Evolutionary conservation across 2,797 vertebrate genomes (phyloP).

Genomic region (Lycodopsis pacificus): DNA sequence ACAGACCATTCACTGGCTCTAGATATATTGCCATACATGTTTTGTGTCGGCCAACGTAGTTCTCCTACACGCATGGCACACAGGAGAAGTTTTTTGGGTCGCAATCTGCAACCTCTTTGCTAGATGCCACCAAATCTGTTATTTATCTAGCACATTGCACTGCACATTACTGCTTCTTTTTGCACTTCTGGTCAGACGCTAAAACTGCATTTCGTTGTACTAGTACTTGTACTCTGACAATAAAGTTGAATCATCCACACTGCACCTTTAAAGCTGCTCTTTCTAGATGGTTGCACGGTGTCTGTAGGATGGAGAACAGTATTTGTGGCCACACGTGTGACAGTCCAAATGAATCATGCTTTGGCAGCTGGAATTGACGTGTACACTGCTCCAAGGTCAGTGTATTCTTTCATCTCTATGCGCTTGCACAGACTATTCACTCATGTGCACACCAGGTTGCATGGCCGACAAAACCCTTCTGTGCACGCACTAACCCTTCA

Average conservation of each 20-base stretch:
- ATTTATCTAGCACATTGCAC: too few species aligned
- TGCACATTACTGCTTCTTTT: too few species aligned
- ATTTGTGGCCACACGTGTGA: conserved; percentile 38
- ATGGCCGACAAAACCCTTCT: not conserved
- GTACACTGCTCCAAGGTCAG: conserved; percentile 43
- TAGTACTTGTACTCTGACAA: too few species aligned
- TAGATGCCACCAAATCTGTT: not conserved
- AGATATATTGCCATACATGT: not conserved
- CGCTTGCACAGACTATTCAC: conserved; percentile 17
- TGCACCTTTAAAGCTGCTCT: not conserved
- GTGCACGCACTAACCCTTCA: too few species aligned
- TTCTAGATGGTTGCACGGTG: not conserved
- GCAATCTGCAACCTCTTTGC: not conserved
- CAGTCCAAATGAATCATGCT: conserved; percentile 42
- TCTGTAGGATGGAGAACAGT: conserved; percentile 27
- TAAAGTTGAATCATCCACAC: not conserved
- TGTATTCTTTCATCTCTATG: conserved; percentile 36
- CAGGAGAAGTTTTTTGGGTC: not conserved
- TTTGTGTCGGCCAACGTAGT: not conserved
- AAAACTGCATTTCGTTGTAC: too few species aligned
- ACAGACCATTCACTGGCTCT: not conserved
- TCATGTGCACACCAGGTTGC: not conserved
- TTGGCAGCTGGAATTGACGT: conserved; percentile 45
- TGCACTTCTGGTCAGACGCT: too few species aligned
- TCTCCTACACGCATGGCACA: not conserved